phyloP scores from a whole-genome alignment of 2,888 invertebrate genomes.

The Teinopalpus imperialis region DNA sequence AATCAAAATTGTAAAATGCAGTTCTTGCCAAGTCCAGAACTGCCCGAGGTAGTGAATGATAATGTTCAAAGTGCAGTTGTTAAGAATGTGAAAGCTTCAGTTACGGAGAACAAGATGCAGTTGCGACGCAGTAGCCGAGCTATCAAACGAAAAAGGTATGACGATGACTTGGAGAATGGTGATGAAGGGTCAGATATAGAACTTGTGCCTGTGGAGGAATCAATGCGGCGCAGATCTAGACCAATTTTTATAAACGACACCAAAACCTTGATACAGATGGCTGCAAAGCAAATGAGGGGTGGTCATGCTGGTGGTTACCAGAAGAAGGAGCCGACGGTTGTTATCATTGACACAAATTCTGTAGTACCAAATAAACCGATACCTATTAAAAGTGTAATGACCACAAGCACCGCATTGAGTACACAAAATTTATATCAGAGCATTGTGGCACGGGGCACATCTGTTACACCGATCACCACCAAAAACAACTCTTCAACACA shows the following conservation, averaged over 20 bases:
- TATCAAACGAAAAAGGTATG: slow-evolving; percentile 80
- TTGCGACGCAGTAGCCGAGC: slow-evolving; percentile 61
- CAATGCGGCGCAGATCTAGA: slow-evolving; percentile 57
- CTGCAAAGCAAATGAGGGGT: slow-evolving; percentile 74
- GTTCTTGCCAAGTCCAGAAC: slow-evolving; percentile 50
- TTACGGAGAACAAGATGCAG: slow-evolving; percentile 41
- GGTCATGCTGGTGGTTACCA: slow-evolving; percentile 44
- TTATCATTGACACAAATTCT: slow-evolving; percentile 90
- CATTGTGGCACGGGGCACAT: slow-evolving; percentile 65
- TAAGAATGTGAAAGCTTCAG: slow-evolving; percentile 38
- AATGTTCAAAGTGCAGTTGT: slow-evolving; percentile 71
- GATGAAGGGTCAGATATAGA: slow-evolving; percentile 84
- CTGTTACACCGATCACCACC: slow-evolving; percentile 60
- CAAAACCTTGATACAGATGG: slow-evolving; percentile 86
- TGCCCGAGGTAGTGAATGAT: slow-evolving; percentile 67
- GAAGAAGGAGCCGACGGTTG: slow-evolving; percentile 88
- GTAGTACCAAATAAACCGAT: slow-evolving; percentile 83
- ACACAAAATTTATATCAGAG: slow-evolving; percentile 85
- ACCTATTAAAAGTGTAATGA: slow-evolving; percentile 45
- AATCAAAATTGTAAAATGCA: slow-evolving; percentile 47
- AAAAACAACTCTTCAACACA: slow-evolving; percentile 51
- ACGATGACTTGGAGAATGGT: slow-evolving; percentile 76
- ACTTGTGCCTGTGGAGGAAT: slow-evolving; percentile 84
- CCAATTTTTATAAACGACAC: slow-evolving; percentile 87
- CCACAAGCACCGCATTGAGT: slow-evolving; percentile 73